These are phyloP conservation scores for Melopsittacus undulatus DNA, from an alignment of 2,797 vertebrate genomes.

Conservation along the genomic window DNA sequence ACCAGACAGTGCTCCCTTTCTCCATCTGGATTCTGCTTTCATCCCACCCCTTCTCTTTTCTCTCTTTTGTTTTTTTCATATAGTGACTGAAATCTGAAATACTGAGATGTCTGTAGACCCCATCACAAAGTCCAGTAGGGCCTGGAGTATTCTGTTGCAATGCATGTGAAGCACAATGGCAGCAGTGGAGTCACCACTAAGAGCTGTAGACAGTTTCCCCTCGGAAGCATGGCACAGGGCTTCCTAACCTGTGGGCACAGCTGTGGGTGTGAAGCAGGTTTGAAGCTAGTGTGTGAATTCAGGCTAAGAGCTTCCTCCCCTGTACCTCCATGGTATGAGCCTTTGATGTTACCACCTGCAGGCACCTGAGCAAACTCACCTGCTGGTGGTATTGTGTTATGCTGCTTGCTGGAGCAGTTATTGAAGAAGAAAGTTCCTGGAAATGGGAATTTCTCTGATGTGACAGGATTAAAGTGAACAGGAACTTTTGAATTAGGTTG, in stretches of 20 bases:
- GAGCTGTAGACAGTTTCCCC: background rate
- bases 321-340: rapidly evolving
- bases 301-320: background rate
- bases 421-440: background rate
- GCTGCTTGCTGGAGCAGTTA: background rate
- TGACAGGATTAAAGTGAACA: background rate
- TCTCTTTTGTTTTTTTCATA: background rate
- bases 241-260: background rate
- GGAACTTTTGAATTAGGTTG: background rate
- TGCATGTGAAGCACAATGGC: rapidly evolving
- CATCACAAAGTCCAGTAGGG: background rate
- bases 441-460: background rate
- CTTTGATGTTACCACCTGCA: background rate
- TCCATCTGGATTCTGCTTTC: background rate
- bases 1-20: background rate
- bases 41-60: background rate
- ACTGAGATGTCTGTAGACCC: background rate
- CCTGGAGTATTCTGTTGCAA: background rate
- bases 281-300: rapidly evolving
- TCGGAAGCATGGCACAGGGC: rapidly evolving
- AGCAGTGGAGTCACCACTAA: background rate
- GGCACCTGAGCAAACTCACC: background rate
- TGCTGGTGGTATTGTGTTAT: background rate
- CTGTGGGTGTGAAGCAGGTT: rapidly evolving
- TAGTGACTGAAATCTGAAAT: background rate